Evolutionary conservation across 2,113 vertebrate genomes (phyloP).

Genomic region (Antechinus flavipes): DNA sequence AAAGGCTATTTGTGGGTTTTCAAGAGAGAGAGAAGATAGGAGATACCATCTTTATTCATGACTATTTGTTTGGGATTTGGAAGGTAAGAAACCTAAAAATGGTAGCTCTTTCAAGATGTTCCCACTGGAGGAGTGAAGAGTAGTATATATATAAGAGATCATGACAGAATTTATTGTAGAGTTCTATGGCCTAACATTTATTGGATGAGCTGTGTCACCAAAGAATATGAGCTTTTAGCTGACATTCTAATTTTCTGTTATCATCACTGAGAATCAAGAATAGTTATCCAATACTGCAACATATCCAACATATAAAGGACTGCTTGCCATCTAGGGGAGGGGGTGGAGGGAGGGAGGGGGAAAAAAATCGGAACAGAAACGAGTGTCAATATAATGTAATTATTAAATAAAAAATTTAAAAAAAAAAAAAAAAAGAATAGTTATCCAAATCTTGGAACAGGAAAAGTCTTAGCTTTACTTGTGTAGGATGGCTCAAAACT

Average conservation of each 20-base stretch:
- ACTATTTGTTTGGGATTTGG: not conserved
- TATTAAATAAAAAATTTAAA: too few species aligned
- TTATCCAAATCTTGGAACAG: not conserved
- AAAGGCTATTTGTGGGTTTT: not conserved
- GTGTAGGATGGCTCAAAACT: not conserved
- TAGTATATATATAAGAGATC: not conserved
- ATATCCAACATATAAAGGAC: too few species aligned
- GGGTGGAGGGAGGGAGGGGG: too few species aligned
- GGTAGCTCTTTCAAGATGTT: not conserved
- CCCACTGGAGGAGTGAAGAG: not conserved
- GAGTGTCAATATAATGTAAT: too few species aligned
- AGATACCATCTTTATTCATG: not conserved
- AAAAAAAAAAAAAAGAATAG: too few species aligned
- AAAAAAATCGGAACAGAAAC: too few species aligned
- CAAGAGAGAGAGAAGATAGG: not conserved
- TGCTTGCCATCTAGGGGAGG: too few species aligned
- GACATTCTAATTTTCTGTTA: not conserved
- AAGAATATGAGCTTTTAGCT: not conserved
- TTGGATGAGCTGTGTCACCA: not conserved
- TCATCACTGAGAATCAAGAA: not conserved
- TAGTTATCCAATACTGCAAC: not conserved
- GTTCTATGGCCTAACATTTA: not conserved
- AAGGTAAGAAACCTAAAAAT: not conserved
- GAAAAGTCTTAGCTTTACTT: not conserved
- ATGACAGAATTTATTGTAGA: not conserved